These are phyloP conservation scores for Drosophila tropicalis DNA, from an alignment of 1,140 invertebrate species.

Conservation along the genomic window DNA sequence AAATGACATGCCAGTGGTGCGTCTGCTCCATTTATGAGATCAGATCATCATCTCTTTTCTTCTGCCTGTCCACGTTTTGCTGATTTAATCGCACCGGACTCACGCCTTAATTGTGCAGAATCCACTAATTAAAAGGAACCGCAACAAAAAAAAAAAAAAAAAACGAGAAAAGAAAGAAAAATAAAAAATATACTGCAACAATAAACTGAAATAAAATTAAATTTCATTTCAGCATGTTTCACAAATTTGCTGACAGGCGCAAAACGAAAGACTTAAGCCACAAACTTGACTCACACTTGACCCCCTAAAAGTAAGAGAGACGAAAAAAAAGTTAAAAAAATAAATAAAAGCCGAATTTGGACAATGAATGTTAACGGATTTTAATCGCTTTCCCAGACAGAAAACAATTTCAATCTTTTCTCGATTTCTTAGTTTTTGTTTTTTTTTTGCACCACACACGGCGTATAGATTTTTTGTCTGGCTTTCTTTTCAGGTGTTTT, in stretches of 20 bases:
- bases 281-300: slow-evolving; percentile 74
- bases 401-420: slow-evolving; percentile 62
- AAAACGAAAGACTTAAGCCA: slow-evolving; percentile 76
- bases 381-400: slow-evolving; percentile 68
- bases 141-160: slow-evolving; percentile 1
- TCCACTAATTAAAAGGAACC: slow-evolving; percentile 52
- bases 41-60: slow-evolving; percentile 70
- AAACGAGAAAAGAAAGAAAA: too few species aligned
- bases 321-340: slow-evolving; percentile 25
- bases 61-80: slow-evolving; percentile 57
- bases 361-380: slow-evolving; percentile 49
- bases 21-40: slow-evolving; percentile 63
- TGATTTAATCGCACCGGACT: slow-evolving; percentile 70
- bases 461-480: slow-evolving; percentile 8
- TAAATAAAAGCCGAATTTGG: slow-evolving; percentile 33
- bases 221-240: slow-evolving; percentile 78
- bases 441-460: slow-evolving; percentile 57
- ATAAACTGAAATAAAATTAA: slow-evolving; percentile 30
- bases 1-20: slow-evolving; percentile 61
- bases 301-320: slow-evolving; percentile 45
- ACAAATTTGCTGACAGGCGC: slow-evolving; percentile 75
- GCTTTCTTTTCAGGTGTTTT: slow-evolving; percentile 29
- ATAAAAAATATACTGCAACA: background rate
- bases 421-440: background rate
- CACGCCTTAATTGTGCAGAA: slow-evolving; percentile 69